Conservation (phyloP, 2,113 vertebrate genomes). For the Lophius piscatorius region DNA sequence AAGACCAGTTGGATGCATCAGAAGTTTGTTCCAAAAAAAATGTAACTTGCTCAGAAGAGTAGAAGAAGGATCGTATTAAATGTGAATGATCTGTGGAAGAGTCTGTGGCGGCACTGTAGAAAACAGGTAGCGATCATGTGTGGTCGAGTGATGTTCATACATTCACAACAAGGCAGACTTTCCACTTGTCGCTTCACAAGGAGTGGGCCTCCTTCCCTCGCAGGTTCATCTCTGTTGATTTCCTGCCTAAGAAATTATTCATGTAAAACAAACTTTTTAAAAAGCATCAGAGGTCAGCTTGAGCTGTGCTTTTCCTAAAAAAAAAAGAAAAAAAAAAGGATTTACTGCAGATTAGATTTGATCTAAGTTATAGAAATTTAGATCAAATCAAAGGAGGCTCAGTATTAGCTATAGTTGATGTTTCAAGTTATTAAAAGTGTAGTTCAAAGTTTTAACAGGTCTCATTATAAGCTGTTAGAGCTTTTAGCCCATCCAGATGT, state of each 20-base stretch:
- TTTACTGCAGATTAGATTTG: conserved; percentile 1
- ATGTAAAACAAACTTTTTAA: conserved; percentile 18
- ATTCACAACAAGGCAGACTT: conserved; percentile 76
- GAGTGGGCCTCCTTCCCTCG: conserved; percentile 20
- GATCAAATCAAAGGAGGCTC: conserved; percentile 34
- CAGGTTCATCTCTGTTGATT: conserved; percentile 1
- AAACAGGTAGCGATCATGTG: conserved; percentile 55
- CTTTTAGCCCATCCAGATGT: conserved; percentile 18
- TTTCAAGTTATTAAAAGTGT: conserved; percentile 44
- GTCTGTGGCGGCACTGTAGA: conserved; percentile 58
- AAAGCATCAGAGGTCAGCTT: no score
- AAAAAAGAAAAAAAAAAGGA: background rate
- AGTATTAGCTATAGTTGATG: conserved; percentile 11
- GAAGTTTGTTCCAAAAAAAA: conserved; percentile 26
- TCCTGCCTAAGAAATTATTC: conserved; percentile 43
- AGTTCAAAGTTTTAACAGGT: conserved; percentile 23
- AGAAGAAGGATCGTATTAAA: conserved; percentile 53
- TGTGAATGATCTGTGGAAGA: conserved; percentile 62
- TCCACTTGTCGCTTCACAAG: conserved; percentile 33
- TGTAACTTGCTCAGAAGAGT: conserved; percentile 36
- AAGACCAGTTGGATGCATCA: conserved; percentile 21
- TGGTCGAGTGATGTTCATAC: conserved; percentile 74
- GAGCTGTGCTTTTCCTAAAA: background rate
- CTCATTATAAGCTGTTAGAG: conserved; percentile 10
- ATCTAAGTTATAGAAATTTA: conserved; percentile 15